These are phyloP conservation scores for Coremacera marginata DNA, from an alignment of 2,888 invertebrate species.

Conservation along the genomic window DNA sequence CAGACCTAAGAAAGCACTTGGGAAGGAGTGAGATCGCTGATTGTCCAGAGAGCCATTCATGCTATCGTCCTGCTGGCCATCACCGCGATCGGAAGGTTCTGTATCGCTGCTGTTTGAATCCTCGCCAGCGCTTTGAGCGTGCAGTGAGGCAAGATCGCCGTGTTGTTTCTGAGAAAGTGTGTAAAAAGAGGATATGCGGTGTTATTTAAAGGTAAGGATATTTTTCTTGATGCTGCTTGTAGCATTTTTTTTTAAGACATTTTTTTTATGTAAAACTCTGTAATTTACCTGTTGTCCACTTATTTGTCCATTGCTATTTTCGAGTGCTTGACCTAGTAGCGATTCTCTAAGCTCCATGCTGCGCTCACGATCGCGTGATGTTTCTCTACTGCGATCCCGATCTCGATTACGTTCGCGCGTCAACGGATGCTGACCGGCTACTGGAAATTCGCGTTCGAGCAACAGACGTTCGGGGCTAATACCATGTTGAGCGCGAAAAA, in stretches of 20 bases:
- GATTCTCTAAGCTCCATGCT: constrained; percentile 79
- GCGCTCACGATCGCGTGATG: constrained; percentile 71
- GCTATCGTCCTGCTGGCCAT: constrained; percentile 75
- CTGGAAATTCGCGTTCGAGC: constrained; percentile 68
- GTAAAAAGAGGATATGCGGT: not conserved
- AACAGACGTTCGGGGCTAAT: constrained; percentile 68
- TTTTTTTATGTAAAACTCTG: too few relatives aligned
- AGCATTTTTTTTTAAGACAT: too few relatives aligned
- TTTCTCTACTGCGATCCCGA: constrained; percentile 65
- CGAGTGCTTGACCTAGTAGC: constrained; percentile 82
- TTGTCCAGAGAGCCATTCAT: constrained; percentile 77
- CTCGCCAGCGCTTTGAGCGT: constrained; percentile 82
- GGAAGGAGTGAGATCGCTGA: constrained; percentile 80
- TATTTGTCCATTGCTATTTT: constrained; percentile 73
- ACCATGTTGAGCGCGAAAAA: constrained; percentile 75
- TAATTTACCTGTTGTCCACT: constrained; percentile 65
- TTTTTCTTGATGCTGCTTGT: too few relatives aligned
- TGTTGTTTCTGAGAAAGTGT: constrained; percentile 68
- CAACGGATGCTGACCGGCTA: constrained; percentile 66
- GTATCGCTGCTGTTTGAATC: constrained; percentile 88
- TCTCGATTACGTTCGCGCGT: constrained; percentile 64
- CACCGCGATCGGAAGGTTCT: constrained; percentile 78
- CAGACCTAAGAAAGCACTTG: constrained; percentile 82
- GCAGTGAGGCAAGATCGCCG: constrained; percentile 72
- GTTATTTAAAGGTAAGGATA: too few relatives aligned